A percentile compares a stretch with the other conserved stretches of the same genome.
Conservation (phyloP, 2,797 vertebrate species). For the Hoplostethus atlanticus region DNA sequence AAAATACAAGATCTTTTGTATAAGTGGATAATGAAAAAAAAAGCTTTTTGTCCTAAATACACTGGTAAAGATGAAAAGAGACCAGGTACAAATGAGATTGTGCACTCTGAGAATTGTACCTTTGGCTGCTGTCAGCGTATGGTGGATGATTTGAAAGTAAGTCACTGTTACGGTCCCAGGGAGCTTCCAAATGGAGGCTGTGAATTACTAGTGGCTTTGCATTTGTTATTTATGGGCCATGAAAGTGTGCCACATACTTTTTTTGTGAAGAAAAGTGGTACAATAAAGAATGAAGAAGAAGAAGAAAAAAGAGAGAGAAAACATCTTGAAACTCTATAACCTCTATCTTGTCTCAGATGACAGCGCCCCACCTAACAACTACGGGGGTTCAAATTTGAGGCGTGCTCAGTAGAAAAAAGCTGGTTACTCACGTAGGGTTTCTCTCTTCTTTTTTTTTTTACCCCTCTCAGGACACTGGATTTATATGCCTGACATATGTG, state of each 20-base stretch:
- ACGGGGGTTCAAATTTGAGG: conserved; percentile 19
- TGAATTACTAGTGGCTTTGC: neutral
- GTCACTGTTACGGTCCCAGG: neutral
- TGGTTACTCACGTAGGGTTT: conserved; percentile 20
- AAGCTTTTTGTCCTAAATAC: too few relatives aligned
- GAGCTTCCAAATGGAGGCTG: neutral
- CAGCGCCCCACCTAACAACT: conserved; percentile 4
- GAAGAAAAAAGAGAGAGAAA: conserved; percentile 7
- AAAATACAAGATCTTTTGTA: too few relatives aligned
- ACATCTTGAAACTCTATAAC: conserved; percentile 30
- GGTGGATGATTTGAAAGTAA: neutral
- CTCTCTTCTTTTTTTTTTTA: neutral
- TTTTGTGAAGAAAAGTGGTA: neutral
- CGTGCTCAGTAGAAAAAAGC: conserved; percentile 46
- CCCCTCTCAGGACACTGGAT: conserved; percentile 47
- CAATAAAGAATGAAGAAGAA: neutral
- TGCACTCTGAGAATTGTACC: too few relatives aligned
- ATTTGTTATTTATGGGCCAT: conserved; percentile 25
- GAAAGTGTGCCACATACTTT: conserved; percentile 1
- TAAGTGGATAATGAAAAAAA: too few relatives aligned
- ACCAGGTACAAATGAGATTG: too few relatives aligned
- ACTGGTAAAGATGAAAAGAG: too few relatives aligned
- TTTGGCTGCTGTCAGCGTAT: too few relatives aligned
- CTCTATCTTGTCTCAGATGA: conserved; percentile 41
- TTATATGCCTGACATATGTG: conserved; percentile 27